Conservation (phyloP, 1,140 invertebrate genomes). For the Xylocopa sonorina region DNA sequence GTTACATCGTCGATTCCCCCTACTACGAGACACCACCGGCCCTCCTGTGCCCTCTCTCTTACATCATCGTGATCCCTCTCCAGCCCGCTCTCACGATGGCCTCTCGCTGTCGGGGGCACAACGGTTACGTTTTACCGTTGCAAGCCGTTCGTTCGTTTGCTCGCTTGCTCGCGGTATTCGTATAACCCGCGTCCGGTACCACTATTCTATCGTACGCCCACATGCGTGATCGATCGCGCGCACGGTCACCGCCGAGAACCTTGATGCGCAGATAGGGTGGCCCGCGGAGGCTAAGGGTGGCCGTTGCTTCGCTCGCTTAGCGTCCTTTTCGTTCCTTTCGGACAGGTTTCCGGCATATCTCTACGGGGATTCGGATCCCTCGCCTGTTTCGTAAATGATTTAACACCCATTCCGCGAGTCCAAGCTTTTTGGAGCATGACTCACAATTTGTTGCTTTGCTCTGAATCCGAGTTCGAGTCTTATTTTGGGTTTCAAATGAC, state of each 20-base stretch:
- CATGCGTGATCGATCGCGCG: slow-evolving; percentile 21
- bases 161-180: slow-evolving; percentile 51
- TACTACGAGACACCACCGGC: neutral
- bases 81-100: slow-evolving; percentile 37
- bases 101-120: slow-evolving; percentile 70
- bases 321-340: neutral
- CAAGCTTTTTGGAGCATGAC: no score
- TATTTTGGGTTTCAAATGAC: no score
- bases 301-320: neutral
- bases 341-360: no score
- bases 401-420: no score
- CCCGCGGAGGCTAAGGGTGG: neutral
- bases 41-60: slow-evolving; percentile 40
- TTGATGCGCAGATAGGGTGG: slow-evolving; percentile 8
- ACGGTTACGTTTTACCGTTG: slow-evolving; percentile 77
- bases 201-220: slow-evolving; percentile 51
- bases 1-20: slow-evolving; percentile 69
- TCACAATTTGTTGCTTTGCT: no score
- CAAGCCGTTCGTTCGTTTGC: slow-evolving; percentile 58
- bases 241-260: neutral
- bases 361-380: no score
- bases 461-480: no score
- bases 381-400: no score
- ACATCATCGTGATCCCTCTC: slow-evolving; percentile 45
- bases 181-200: slow-evolving; percentile 54